A percentile compares a stretch with the other conserved stretches of the same genome.
Conservation (phyloP, 2,797 vertebrate genomes). For the Melanitta fusca region DNA sequence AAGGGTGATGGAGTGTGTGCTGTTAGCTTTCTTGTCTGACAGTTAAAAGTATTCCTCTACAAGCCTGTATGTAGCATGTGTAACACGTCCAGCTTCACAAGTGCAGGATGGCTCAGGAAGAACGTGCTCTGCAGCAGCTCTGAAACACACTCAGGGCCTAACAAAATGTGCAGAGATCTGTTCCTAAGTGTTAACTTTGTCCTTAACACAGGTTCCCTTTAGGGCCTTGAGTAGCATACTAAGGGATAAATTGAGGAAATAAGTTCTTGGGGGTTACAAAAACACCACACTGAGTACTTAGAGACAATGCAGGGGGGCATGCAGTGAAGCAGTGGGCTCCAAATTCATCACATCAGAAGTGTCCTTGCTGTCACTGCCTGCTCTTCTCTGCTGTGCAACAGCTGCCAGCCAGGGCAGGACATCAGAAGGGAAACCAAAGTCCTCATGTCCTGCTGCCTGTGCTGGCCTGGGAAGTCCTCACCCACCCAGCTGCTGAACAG, state of each 20-base stretch:
- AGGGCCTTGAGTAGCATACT: not conserved
- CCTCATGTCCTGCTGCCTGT: not conserved
- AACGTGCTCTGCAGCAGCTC: not conserved
- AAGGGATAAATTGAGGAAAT: not conserved
- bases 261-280: not conserved
- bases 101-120: not conserved
- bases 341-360: not conserved
- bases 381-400: not conserved
- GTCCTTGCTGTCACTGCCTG: not conserved
- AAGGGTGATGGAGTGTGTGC: not conserved
- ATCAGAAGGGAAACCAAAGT: not conserved
- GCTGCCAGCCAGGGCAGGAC: not conserved
- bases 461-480: not conserved
- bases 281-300: not conserved
- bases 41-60: not conserved
- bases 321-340: not conserved
- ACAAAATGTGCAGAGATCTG: not conserved
- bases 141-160: not conserved
- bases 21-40: not conserved
- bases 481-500: not conserved
- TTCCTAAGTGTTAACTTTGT: not conserved
- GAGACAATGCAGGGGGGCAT: not conserved
- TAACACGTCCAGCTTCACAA: not conserved
- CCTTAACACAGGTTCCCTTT: not conserved
- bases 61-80: not conserved